phyloP scores from a whole-genome alignment of 1,140 invertebrate species.

The Hyles vespertilio region DNA sequence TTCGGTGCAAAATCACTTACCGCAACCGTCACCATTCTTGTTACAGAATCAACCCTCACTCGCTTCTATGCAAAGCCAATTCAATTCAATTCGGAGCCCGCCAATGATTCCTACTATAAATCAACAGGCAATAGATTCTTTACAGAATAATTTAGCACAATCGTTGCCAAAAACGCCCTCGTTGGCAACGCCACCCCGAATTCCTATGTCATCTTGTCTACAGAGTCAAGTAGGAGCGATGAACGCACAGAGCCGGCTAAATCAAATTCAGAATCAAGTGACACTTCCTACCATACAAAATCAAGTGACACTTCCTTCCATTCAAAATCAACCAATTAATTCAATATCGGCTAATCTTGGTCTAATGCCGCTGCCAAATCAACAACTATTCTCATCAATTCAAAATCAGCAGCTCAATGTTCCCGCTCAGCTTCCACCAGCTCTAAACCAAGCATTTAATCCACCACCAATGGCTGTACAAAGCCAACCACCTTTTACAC shows the following conservation, averaged over 20 bases:
- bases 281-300: not conserved
- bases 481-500: not conserved
- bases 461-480: not conserved
- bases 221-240: not conserved
- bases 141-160: too few relatives aligned
- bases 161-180: too few relatives aligned
- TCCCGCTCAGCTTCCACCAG: not conserved
- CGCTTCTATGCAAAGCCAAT: not conserved
- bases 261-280: not conserved
- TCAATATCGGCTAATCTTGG: not conserved
- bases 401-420: slow-evolving; percentile 3
- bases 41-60: slow-evolving; percentile 1
- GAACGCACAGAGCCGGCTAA: not conserved
- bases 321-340: not conserved
- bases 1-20: not conserved
- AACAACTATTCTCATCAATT: not conserved
- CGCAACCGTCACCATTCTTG: not conserved
- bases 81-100: not conserved
- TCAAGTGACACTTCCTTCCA: not conserved
- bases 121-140: not conserved
- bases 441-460: not conserved
- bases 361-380: not conserved
- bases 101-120: too few relatives aligned
- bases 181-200: too few relatives aligned
- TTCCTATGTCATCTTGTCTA: not conserved